Evolutionary conservation across 2,888 invertebrate genomes (phyloP), one percentile per base, ranked within the genome.

Genomic region (Oscheius myriophilus): DNA sequence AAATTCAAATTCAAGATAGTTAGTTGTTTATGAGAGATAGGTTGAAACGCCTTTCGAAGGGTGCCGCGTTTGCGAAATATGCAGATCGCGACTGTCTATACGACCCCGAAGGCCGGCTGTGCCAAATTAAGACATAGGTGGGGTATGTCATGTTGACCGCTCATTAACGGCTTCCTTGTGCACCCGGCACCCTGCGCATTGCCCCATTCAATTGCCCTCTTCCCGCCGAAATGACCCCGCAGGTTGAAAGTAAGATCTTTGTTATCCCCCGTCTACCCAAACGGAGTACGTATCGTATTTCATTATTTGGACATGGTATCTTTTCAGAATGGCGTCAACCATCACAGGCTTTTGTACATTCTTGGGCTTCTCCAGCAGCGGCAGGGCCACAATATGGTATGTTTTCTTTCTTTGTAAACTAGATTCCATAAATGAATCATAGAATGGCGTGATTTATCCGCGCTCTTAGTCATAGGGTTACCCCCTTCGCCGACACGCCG

Each of bases 261-360:
- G 46, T 39, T n/a, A n/a, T n/a, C 43, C 39, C 21, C 26, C 26
- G 18, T 18, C 61, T 7, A 25, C 21, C 33, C 16, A n/a, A 21
- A 21, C 25, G 14, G 7, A 43, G 9, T 12, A n/a, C n/a, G 26
- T 46, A 9, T 18, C 45, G 14, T 9, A 33, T 33, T 33, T 3
- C 3, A 9, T 3, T 9, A 3, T 6, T 33, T 33, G 4, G 9
- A 33, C 9, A 33, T 33, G 4, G 33, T 33, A 33, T 33, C 4
- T 33, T 61, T 61, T 49, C 39, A 61, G 61, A 61, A 61, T 61
- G 61, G 61, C 25, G 46, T n/a, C 61, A 61, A 12, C 46, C 61
- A 16, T 61, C 61, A 16, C 49, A 46, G 9, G 61, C 61, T 49
- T 61, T 61, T 61, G 61, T 61, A 23, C 61, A 61, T 49, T 61